Evolutionary conservation across 2,888 invertebrate genomes (phyloP), one percentile per base, ranked within the genome.

Genomic region (Clistopyga incitator): DNA sequence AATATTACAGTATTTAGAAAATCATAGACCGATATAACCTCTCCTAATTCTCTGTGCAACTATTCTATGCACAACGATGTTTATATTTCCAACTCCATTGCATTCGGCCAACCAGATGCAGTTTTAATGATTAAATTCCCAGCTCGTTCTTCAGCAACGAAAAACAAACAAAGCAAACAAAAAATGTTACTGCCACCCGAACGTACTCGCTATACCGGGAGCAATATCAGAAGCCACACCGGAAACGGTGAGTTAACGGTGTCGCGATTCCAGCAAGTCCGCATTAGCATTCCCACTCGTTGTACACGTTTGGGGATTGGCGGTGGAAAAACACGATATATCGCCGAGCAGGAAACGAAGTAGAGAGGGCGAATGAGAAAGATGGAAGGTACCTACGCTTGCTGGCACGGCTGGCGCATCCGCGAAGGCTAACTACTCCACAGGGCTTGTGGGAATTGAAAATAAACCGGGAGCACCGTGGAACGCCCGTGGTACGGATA

Each of bases 381-480:
- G 18, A 54, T 47, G 42, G 54, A 77, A 47, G 59, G 68, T 77
- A 52, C 23, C 42, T 50, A 52, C 25, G 81, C 75, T 65, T 64
- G 75, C 54, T 68, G 80, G 75, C 75, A 54, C 59, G 61, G 75
- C 70, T 75, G 75, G 75, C 70, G 68, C 70, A 76, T 70, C 75
- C 61, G 72, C 72, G 25, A 59, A 72, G 68, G 74, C 79, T 80
- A 80, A 80, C 74, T 74, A 67, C 79, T 67, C 79, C 68, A 74
- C 79, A 50, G 65, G 76, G 71, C 81, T 76, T 71, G 81, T 50
- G 71, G 81, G 76, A 81, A 81, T 76, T 71, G 71, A 81, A 76
- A 81, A 81, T 81, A 76, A 81, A 81, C 76, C 64, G 76, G 64
- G 56, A 76, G 81, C 64, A 74, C 74, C 79, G 61, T 71, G 71